Base-by-base conservation (phyloP, 2,113 vertebrate genomes). In the Ariopsis seemanni region DNA sequence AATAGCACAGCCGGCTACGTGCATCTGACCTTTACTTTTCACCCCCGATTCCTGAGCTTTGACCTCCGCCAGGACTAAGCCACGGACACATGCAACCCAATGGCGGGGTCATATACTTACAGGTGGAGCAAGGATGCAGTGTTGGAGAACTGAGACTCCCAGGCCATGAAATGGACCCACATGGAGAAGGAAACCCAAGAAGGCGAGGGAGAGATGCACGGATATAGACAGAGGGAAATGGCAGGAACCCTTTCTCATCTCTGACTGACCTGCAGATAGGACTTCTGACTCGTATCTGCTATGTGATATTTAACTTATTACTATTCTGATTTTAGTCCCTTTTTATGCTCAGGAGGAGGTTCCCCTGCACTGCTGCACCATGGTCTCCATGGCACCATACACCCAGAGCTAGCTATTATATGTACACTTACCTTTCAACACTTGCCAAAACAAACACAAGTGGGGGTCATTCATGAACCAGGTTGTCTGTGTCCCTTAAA, bases 251-350 rank as follows among this genome's bases (percentile, higher is more conserved):
- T 63, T 62, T 84, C 65, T 81, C 83, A 74, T 78, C 57, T 79
- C 25, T 84, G 58, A 89, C 77, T 86, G 65, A 69, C 34, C 34
- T 83, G 57, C 86, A 83, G 86, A 85, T 72, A 74, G 60, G 83
- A 90, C 85, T 88, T 86, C 27, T 75, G 50, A 84, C 53, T 30
- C 48, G 25, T 63, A 81, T 88, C 71, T 83, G 86, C 87, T 90
- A 82, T 88, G 84, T 88, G 77, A 87, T 87, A 90, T 90, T 89
- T 90, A 90, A 90, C 88, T 90, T 90, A 90, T 89, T 90, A 75
- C 63, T 78, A 62, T 55, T 86, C 62, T 62, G 27, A 81, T 90
- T 89, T 89, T 87, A 87, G 58, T 90, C 78, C 42, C 57, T 77
- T 90, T 90, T 89, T 89, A 87, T 75, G 77, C 88, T 90, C 89